Conservation (phyloP, 2,113 vertebrate genomes). For the Acrocephalus kingi region DNA sequence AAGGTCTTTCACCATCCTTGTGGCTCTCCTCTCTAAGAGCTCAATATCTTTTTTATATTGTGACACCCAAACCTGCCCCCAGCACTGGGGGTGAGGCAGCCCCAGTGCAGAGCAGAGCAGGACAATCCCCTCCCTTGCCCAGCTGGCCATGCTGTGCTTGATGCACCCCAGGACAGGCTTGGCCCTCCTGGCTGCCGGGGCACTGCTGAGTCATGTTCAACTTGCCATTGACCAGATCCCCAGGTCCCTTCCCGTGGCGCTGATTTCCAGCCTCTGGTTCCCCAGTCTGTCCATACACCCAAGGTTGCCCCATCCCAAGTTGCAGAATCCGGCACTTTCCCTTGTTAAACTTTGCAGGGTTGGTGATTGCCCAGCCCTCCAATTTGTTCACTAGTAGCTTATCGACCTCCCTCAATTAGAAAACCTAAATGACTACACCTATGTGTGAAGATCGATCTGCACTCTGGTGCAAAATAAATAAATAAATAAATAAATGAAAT, state of each 20-base stretch:
- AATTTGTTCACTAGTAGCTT: background rate
- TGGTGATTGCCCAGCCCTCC: background rate
- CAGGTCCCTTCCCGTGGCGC: background rate
- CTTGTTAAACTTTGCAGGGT: too few species aligned
- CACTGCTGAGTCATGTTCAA: accelerated
- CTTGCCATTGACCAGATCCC: accelerated
- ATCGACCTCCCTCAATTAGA: background rate
- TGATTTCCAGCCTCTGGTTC: background rate
- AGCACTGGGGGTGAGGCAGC: accelerated
- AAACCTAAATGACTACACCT: background rate
- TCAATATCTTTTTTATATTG: accelerated
- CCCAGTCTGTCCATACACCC: background rate
- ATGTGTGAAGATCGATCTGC: background rate
- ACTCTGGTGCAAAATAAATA: too few species aligned
- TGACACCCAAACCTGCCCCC: accelerated
- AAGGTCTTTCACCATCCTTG: background rate
- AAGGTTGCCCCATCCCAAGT: background rate
- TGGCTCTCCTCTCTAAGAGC: background rate
- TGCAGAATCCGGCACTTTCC: background rate
- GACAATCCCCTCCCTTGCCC: background rate
- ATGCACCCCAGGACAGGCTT: accelerated
- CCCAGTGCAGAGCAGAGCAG: accelerated
- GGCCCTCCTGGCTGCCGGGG: background rate
- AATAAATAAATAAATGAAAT: too few species aligned
- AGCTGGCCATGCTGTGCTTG: background rate